A percentile compares a stretch with the other conserved stretches of the same genome.
Conservation (phyloP, 2,113 vertebrate genomes). For the Castor canadensis region DNA sequence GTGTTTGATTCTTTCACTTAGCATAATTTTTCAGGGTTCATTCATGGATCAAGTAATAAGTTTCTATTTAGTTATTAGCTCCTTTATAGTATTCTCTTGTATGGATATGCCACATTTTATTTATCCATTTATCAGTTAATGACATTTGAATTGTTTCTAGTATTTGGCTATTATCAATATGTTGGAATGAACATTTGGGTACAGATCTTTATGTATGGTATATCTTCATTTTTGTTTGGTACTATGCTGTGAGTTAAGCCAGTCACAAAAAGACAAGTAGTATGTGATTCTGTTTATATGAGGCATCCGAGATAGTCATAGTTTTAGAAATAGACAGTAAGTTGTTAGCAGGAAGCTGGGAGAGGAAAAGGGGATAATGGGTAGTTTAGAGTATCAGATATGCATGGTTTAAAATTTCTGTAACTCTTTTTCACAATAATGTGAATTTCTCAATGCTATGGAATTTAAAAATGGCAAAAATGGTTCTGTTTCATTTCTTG, state of each 20-base stretch:
- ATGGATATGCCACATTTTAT: background rate
- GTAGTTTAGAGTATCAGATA: background rate
- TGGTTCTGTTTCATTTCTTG: background rate
- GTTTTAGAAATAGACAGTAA: background rate
- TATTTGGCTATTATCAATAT: constrained; percentile 4
- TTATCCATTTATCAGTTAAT: background rate
- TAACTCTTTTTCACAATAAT: constrained; percentile 20
- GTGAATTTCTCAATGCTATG: background rate
- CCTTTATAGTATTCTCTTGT: background rate
- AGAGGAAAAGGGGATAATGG: background rate
- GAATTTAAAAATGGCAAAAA: background rate
- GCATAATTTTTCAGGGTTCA: background rate
- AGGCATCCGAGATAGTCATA: background rate
- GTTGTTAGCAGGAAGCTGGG: background rate
- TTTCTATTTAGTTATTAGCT: background rate
- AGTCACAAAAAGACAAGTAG: background rate
- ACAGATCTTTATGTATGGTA: background rate
- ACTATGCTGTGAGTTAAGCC: background rate
- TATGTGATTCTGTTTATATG: background rate
- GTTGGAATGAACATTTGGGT: background rate
- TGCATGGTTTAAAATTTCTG: background rate
- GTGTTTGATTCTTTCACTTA: background rate
- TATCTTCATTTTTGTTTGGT: background rate
- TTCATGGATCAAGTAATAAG: background rate
- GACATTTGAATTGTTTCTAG: background rate